A percentile compares a stretch with the other conserved stretches of the same genome.
Conservation (phyloP, 2,113 vertebrate genomes). For the Micronycteris hirsuta region DNA sequence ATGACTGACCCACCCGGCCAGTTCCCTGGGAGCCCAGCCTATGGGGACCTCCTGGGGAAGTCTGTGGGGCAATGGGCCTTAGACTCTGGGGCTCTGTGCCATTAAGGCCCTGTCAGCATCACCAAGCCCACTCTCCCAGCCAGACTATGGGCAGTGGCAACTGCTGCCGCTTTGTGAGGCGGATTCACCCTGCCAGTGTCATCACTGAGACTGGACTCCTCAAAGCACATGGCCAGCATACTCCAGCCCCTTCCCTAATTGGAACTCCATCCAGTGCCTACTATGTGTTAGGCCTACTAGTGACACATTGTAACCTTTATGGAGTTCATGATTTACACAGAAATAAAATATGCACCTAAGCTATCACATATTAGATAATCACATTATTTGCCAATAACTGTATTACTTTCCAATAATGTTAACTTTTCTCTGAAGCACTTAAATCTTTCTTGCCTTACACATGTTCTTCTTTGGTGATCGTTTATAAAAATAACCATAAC, state of each 20-base stretch:
- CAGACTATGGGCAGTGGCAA: rapidly evolving
- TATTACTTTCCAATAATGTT: neutral
- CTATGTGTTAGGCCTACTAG: neutral
- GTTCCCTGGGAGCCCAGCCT: neutral
- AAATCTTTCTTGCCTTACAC: neutral
- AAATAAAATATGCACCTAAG: neutral
- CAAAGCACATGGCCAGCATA: rapidly evolving
- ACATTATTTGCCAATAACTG: neutral
- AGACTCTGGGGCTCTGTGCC: neutral
- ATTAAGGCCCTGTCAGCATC: rapidly evolving
- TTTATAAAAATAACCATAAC: neutral
- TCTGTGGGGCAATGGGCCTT: neutral
- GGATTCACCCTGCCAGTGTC: rapidly evolving
- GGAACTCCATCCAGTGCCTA: neutral
- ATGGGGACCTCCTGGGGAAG: neutral
- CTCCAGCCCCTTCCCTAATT: neutral
- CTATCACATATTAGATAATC: neutral
- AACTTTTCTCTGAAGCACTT: neutral
- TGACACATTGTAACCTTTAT: neutral
- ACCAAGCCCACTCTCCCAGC: neutral
- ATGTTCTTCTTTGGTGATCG: neutral
- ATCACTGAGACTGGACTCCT: neutral
- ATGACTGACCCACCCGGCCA: rapidly evolving
- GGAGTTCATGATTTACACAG: neutral
- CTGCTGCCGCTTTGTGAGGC: rapidly evolving